phyloP scores from a whole-genome alignment of 2,797 vertebrate species.

The Aldrovandia affinis region DNA sequence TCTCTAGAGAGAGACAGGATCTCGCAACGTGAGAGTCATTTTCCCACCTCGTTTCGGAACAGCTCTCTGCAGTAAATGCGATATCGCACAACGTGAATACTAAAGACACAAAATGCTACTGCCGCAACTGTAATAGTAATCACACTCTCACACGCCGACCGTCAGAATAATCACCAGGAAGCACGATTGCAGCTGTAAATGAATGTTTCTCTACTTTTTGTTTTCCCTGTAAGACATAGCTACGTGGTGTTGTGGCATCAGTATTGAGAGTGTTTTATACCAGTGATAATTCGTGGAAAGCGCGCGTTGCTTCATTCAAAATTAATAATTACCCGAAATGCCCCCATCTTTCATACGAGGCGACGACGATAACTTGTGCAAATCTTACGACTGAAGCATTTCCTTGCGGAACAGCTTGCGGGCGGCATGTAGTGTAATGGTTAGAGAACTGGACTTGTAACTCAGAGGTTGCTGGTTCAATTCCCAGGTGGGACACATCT shows the following conservation, averaged over 20 bases:
- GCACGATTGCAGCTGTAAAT: background rate
- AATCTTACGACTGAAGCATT: background rate
- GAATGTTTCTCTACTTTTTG: background rate
- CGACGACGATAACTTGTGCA: constrained; percentile 4
- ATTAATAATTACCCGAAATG: constrained; percentile 27
- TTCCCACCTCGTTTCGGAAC: constrained; percentile 12
- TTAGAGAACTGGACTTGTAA: no score
- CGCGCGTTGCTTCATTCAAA: constrained; percentile 28
- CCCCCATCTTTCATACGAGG: constrained; percentile 23
- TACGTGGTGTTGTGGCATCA: background rate
- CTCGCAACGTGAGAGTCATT: constrained; percentile 22
- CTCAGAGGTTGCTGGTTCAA: no score
- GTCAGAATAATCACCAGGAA: constrained; percentile 11
- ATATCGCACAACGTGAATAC: constrained; percentile 5
- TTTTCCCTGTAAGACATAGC: background rate
- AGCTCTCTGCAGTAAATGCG: constrained; percentile 8
- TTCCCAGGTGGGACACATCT: no score
- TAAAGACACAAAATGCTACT: background rate
- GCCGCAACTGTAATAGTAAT: constrained; percentile 11
- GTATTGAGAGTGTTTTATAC: constrained; percentile 10
- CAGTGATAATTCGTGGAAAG: constrained; percentile 21
- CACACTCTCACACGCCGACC: background rate
- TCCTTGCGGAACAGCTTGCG: no score
- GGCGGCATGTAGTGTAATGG: no score
- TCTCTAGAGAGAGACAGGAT: background rate